phyloP scores from a whole-genome alignment of 2,888 invertebrate species.

The Pterobdella sp. region DNA sequence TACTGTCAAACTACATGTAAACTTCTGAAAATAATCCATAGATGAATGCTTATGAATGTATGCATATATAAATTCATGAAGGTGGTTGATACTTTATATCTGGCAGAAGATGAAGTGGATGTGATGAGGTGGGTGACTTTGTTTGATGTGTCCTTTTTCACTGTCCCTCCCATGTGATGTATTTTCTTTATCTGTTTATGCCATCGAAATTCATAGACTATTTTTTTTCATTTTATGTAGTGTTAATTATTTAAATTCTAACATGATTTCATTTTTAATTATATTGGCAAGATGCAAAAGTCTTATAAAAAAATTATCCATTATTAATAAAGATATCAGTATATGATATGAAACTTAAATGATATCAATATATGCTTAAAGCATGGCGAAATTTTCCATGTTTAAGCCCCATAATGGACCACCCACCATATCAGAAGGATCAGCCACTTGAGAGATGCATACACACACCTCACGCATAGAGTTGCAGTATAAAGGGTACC shows the following conservation, averaged over 20 bases:
- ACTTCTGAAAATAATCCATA: too few species aligned
- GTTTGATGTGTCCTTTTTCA: constrained; percentile 78
- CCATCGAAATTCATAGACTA: constrained; percentile 56
- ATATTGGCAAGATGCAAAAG: too few species aligned
- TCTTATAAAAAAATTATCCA: too few species aligned
- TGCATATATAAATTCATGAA: background rate
- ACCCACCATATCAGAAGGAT: constrained; percentile 75
- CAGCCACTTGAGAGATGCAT: constrained; percentile 83
- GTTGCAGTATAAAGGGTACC: constrained; percentile 74
- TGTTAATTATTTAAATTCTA: too few species aligned
- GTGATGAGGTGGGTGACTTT: constrained; percentile 84
- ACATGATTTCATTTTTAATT: too few species aligned
- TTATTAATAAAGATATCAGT: too few species aligned
- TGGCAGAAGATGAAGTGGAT: constrained; percentile 73
- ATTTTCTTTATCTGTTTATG: constrained; percentile 76
- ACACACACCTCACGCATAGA: constrained; percentile 80
- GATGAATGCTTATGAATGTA: background rate
- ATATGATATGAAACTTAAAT: too few species aligned
- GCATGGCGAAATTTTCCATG: too few species aligned
- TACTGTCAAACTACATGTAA: too few species aligned
- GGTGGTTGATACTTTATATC: constrained; percentile 60
- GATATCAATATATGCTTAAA: too few species aligned
- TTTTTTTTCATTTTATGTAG: background rate
- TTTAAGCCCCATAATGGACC: too few species aligned
- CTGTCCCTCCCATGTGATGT: constrained; percentile 92